phyloP scores from a whole-genome alignment of 2,113 vertebrate genomes.

The Holacanthus passer region DNA sequence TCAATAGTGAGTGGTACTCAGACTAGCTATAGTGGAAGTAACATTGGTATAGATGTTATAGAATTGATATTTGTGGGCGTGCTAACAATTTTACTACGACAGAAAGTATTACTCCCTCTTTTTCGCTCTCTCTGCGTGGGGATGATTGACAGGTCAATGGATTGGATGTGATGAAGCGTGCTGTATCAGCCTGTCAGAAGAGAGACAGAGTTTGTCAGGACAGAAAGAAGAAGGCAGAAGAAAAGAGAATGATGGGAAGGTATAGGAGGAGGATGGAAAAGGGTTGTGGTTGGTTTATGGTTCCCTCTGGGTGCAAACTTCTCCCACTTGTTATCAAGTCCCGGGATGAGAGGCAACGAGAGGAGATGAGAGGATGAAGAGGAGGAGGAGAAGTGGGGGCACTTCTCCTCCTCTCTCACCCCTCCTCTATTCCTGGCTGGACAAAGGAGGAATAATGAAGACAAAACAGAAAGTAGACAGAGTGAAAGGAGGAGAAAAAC shows the following conservation, averaged over 20 bases:
- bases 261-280: constrained; percentile 81
- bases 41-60: not conserved
- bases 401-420: not conserved
- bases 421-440: not conserved
- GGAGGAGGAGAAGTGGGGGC: not conserved
- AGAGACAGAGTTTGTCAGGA: not conserved
- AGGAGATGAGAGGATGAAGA: constrained; percentile 83
- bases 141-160: constrained; percentile 90
- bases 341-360: constrained; percentile 37
- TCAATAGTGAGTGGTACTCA: too few relatives aligned
- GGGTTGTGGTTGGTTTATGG: constrained; percentile 87
- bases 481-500: constrained; percentile 69
- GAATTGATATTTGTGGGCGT: too few relatives aligned
- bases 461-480: constrained; percentile 73
- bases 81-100: not conserved
- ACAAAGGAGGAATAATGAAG: constrained; percentile 21
- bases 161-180: constrained; percentile 89
- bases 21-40: not conserved
- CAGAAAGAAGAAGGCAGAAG: constrained; percentile 46
- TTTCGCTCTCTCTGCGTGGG: constrained; percentile 66
- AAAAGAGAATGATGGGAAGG: constrained; percentile 74
- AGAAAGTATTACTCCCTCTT: not conserved
- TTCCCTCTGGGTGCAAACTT: constrained; percentile 80
- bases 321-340: not conserved
- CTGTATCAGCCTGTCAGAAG: constrained; percentile 84